Percentiles rank a stretch among this genome's conserved stretches.
phyloP scores from a whole-genome alignment of 2,888 invertebrate genomes.

The Andrena praecox region DNA sequence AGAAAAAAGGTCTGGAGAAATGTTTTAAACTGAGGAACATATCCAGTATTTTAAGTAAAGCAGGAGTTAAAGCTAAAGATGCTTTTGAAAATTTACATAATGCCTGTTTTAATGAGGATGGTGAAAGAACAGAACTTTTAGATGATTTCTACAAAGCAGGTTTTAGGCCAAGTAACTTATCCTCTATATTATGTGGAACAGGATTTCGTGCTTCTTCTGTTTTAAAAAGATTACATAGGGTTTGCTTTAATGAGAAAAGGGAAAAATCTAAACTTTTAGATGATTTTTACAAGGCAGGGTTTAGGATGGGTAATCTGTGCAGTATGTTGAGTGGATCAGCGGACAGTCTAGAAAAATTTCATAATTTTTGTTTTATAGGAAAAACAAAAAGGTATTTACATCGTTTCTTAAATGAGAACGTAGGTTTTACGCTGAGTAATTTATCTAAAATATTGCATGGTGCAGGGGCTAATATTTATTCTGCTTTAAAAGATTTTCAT shows the following conservation, averaged over 20 bases:
- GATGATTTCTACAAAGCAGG: slow-evolving; percentile 34
- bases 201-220: slow-evolving; percentile 54
- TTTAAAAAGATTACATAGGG: slow-evolving; percentile 32
- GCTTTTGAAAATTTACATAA: slow-evolving; percentile 62
- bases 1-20: no score
- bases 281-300: no score
- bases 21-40: no score
- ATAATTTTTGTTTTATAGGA: slow-evolving; percentile 73
- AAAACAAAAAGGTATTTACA: slow-evolving; percentile 73
- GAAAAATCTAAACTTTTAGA: no score
- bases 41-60: no score
- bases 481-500: slow-evolving; percentile 76
- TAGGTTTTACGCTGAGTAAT: no score
- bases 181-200: slow-evolving; percentile 67
- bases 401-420: slow-evolving; percentile 51
- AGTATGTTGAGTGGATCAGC: slow-evolving; percentile 65
- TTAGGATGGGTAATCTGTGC: no score
- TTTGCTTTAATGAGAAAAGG: no score
- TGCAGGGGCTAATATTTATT: slow-evolving; percentile 75
- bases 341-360: slow-evolving; percentile 69
- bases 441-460: slow-evolving; percentile 50
- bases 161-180: slow-evolving; percentile 65
- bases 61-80: no score
- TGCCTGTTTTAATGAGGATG: slow-evolving; percentile 69
- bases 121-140: slow-evolving; percentile 37